These are phyloP conservation scores for Cottoperca gobio DNA, from an alignment of 2,797 vertebrate genomes.

Conservation along the genomic window DNA sequence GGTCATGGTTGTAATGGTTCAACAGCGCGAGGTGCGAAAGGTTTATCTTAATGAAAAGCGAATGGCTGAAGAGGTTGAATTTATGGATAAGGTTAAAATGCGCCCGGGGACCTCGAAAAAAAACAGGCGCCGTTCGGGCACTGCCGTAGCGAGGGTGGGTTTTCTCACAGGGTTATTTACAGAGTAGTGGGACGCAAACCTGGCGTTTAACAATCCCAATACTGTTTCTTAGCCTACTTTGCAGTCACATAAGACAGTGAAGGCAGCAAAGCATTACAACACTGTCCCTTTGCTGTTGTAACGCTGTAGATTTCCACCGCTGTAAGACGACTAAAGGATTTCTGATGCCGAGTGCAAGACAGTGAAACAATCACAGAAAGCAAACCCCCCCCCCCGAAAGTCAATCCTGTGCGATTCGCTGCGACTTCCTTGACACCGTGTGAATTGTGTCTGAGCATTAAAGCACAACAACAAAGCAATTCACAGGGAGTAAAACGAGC, in stretches of 20 bases:
- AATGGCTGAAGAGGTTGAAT: conserved; percentile 61
- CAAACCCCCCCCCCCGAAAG: conserved; percentile 39
- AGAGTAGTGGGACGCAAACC: conserved; percentile 24
- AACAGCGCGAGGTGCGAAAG: conserved; percentile 55
- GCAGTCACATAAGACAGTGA: conserved; percentile 14
- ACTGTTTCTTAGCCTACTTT: conserved; percentile 29
- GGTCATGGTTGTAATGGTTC: conserved; percentile 46
- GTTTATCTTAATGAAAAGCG: conserved; percentile 65
- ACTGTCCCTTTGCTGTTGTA: too few species aligned
- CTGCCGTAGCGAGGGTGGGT: conserved; percentile 25
- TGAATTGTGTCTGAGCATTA: conserved; percentile 46
- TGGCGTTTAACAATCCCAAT: conserved; percentile 26
- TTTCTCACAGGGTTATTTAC: conserved; percentile 48
- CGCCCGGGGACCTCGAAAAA: conserved; percentile 34
- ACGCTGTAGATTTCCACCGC: too few species aligned
- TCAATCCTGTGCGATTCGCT: conserved; percentile 45
- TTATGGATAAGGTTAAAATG: conserved; percentile 71
- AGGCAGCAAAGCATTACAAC: too few species aligned
- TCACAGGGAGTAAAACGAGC: conserved; percentile 46
- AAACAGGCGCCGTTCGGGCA: background rate
- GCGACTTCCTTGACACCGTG: conserved; percentile 37
- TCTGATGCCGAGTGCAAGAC: conserved; percentile 24
- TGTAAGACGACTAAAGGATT: too few species aligned
- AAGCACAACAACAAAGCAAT: conserved; percentile 55
- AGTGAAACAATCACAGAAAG: conserved; percentile 33